A percentile compares a stretch with the other conserved stretches of the same genome.
Evolutionary conservation across 2,888 invertebrate species (phyloP).

Genomic region (Drosophila mulleri): DNA sequence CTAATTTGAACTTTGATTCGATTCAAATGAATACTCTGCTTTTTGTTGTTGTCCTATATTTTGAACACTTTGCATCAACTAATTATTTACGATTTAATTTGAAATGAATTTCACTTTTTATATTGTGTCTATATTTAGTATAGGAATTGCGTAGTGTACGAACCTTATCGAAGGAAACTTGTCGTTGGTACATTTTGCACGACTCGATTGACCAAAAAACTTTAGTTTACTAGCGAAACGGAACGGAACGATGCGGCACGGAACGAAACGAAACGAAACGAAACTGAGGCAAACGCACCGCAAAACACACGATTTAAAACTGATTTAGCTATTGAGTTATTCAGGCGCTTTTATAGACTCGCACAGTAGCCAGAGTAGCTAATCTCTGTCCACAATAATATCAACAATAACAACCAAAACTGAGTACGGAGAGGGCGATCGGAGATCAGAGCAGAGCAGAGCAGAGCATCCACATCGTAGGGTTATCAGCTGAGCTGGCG

Average conservation of each 20-base stretch:
- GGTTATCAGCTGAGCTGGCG: slow-evolving; percentile 50
- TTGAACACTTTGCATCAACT: not conserved
- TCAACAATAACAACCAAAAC: slow-evolving; percentile 38
- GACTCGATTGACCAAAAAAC: slow-evolving; percentile 5
- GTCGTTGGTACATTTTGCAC: slow-evolving; percentile 78
- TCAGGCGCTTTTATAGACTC: slow-evolving; percentile 79
- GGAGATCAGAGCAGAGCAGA: slow-evolving; percentile 36
- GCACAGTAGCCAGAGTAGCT: slow-evolving; percentile 28
- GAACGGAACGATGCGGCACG: not conserved
- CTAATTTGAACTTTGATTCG: slow-evolving; percentile 5
- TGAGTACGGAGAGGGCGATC: slow-evolving; percentile 26
- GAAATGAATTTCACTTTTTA: slow-evolving; percentile 7
- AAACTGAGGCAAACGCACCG: slow-evolving; percentile 35
- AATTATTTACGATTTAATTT: slow-evolving; percentile 10
- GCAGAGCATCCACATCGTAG: slow-evolving; percentile 41
- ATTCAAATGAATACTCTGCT: not conserved
- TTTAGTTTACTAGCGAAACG: slow-evolving; percentile 1
- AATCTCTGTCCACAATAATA: slow-evolving; percentile 57
- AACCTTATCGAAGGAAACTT: slow-evolving; percentile 84
- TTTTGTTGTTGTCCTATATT: not conserved
- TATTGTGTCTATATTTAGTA: not conserved
- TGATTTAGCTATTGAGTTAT: slow-evolving; percentile 56
- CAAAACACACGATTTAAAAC: slow-evolving; percentile 58
- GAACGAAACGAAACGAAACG: not conserved
- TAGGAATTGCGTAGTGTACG: slow-evolving; percentile 27